Evolutionary conservation across 2,888 invertebrate genomes (phyloP), one percentile per base, ranked within the genome.

Genomic region (Euplexia lucipara): DNA sequence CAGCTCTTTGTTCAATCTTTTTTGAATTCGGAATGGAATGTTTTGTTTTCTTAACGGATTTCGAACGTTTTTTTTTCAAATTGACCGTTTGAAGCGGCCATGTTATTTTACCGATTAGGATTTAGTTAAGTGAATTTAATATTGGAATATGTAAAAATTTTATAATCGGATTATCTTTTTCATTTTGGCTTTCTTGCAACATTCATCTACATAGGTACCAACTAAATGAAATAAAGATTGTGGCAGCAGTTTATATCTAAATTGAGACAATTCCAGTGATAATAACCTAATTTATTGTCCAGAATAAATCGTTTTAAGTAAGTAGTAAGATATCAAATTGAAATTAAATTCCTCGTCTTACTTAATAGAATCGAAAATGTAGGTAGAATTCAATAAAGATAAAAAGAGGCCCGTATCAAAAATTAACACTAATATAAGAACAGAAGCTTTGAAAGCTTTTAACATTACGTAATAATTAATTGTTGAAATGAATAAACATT

Each of bases 1-100:
- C 91, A 89, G 90, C 81, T 83, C 83, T 83, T 88, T 86, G 87
- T 82, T 79, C 82, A 83, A 61, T 76, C 76, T 76, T 83, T 79
- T 79, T 80, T 60, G 81, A 83, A 84, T 85, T 85, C 69, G 79
- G 86, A 88, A 88, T 84, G 81, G 81, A 87, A 79, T 81, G 82
- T 82, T 84, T 83, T 85, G 81, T 86, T 89, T 86, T 83, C 75
- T 73, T 82, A 85, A 84, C 83, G 85, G 84, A 79, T 79, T 83
- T 79, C 49, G 68, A 77, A 76, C 54, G 67, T 68, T 39, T 30
- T 60, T 79, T 74, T 39, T 64, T 83, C 73, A 26, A 45, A 70
- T 73, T 22, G 62, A 53, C 48, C 52, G 60, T 64, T 71, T 62
- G 47, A 12, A 18, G 69, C 34, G 37, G 58, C 26, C 67, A 52